Base-by-base conservation (phyloP, 2,888 invertebrate species). In the Xylota sylvarum region DNA sequence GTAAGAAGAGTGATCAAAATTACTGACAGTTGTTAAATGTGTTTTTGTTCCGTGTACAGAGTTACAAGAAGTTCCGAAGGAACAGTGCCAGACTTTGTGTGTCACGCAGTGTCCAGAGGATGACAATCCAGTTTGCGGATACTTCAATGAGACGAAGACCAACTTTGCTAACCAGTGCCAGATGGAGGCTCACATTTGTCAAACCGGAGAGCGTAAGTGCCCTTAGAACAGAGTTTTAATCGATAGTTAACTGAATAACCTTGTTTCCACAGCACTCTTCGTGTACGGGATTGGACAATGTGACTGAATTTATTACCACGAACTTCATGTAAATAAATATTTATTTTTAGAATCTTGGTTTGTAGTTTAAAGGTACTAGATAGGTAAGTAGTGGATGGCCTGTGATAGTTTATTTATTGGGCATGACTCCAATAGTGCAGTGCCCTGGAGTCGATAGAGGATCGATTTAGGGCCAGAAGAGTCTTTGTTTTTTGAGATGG, bases 71-170 rank as follows among this genome's bases (percentile, higher is more conserved):
- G 23, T 69, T 5, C 2, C 55, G 3, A 43, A 67, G 30, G 76
- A 70, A 10, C 3, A 17, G 10, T 86, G 86, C 9, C 81, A 77
- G 50, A 14, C 6, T 4, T 43, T 86, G 14, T 86, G 86, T 14
- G n/a, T 69, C 10, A 70, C 48, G 2, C 17, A 73, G 6, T 81
- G 86, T 35, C 48, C 48, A 32, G 48, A n/a, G 3, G 72, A 48
- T 5, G 19, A 77, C 10, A 70, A 74, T 27, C 72, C 65, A 17
- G 56, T 86, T 40, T 86, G 86, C 46, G 86, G 86, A 5, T 86
- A 81, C 32, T 81, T 50, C 14, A 30, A 56, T 35, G 86, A 86
- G 3, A 7, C 35, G 32, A 72, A 72, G 35, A 17, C 19, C 19
- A 77, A 77, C 9, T 86, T 77, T 55, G 43, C 70, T 9, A 86